These are phyloP conservation scores for Caranx melampygus DNA, from an alignment of 2,113 vertebrate species.

Conservation along the genomic window DNA sequence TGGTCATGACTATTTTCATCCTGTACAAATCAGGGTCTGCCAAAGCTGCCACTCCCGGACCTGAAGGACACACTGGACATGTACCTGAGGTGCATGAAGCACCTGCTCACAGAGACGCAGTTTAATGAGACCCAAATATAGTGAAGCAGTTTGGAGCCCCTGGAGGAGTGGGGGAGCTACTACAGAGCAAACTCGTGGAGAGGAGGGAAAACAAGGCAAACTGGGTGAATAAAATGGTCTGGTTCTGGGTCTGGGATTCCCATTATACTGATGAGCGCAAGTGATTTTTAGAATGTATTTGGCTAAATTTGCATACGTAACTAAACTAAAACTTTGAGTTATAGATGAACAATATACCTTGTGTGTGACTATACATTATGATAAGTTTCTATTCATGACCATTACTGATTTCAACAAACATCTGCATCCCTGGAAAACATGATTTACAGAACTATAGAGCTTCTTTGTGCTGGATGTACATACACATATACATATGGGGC, in stretches of 20 bases:
- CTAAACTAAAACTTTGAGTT: not conserved
- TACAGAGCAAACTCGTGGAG: slow-evolving; percentile 91
- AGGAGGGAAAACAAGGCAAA: slow-evolving; percentile 86
- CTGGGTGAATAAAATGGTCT: slow-evolving; percentile 86
- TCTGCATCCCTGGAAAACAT: not conserved
- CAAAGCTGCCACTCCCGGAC: slow-evolving; percentile 91
- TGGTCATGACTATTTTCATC: not conserved
- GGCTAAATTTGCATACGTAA: not conserved
- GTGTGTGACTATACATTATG: not conserved
- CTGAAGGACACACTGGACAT: slow-evolving; percentile 89
- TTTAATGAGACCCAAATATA: slow-evolving; percentile 85
- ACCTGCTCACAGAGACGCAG: slow-evolving; percentile 90
- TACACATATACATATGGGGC: too few species aligned
- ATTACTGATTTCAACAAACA: slow-evolving; percentile 1
- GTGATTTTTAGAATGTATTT: not conserved
- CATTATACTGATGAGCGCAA: not conserved
- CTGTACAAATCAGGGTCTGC: slow-evolving; percentile 81
- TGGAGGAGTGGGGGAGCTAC: slow-evolving; percentile 88
- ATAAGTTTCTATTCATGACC: too few species aligned
- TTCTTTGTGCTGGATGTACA: not conserved
- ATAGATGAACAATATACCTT: not conserved
- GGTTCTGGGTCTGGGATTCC: not conserved
- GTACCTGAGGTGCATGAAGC: slow-evolving; percentile 90
- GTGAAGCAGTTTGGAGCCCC: slow-evolving; percentile 88
- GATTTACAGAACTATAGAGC: too few species aligned